These are phyloP conservation scores for Oreortyx pictus DNA, from an alignment of 2,797 vertebrate species.

Conservation along the genomic window DNA sequence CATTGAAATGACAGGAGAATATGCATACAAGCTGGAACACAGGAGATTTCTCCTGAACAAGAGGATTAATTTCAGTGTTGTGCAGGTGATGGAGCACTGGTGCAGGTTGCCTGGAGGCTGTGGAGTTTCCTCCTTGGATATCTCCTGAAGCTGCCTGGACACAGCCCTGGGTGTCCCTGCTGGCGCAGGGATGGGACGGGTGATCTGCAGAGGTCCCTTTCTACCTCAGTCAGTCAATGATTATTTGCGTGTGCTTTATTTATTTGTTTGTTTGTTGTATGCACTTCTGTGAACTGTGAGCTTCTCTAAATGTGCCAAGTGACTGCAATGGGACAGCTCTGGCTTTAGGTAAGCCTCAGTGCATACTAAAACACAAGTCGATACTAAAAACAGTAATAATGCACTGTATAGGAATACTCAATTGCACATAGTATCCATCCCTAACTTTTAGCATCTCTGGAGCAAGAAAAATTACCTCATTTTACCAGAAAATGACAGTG, in stretches of 20 bases:
- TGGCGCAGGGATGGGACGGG: background rate
- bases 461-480: background rate
- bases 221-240: background rate
- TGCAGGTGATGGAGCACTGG: background rate
- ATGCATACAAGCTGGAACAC: background rate
- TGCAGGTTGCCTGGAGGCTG: background rate
- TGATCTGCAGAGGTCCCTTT: background rate
- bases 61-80: background rate
- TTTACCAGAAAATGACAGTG: background rate
- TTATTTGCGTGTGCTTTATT: background rate
- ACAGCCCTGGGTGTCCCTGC: background rate
- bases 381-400: background rate
- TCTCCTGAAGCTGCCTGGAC: too few relatives aligned
- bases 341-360: background rate
- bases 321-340: background rate
- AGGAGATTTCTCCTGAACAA: background rate
- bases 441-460: background rate
- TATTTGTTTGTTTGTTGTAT: background rate
- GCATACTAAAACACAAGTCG: constrained; percentile 4
- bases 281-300: background rate
- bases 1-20: background rate
- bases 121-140: background rate
- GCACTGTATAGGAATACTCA: background rate
- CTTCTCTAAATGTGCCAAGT: background rate
- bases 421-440: background rate